Evolutionary conservation across 2,113 vertebrate genomes (phyloP).

Genomic region (Caretta caretta): DNA sequence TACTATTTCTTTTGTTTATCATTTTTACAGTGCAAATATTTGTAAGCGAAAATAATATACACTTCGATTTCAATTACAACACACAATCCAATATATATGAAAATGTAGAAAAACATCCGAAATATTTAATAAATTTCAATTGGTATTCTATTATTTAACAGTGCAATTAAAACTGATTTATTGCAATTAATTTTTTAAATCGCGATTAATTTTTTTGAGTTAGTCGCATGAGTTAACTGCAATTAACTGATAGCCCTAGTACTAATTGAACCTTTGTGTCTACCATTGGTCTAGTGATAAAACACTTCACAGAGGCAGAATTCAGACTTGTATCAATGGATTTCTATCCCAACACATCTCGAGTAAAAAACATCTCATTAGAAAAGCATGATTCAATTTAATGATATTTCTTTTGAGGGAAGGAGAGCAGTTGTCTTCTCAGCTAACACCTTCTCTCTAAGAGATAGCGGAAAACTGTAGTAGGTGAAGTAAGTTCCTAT

Average conservation of each 20-base stretch:
- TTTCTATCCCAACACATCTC: not conserved
- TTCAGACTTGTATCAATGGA: not conserved
- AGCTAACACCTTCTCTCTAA: not conserved
- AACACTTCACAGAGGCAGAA: not conserved
- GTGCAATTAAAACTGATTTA: too few relatives aligned
- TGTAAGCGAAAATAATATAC: too few relatives aligned
- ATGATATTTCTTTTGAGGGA: not conserved
- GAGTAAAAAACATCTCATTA: not conserved
- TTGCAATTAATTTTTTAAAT: too few relatives aligned
- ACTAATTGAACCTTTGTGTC: not conserved
- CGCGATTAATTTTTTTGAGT: too few relatives aligned
- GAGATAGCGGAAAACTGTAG: not conserved
- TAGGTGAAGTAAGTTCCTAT: not conserved
- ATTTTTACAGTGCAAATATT: too few relatives aligned
- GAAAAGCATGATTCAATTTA: not conserved
- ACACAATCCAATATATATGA: too few relatives aligned
- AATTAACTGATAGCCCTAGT: not conserved
- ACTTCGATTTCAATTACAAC: too few relatives aligned
- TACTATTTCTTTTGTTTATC: too few relatives aligned
- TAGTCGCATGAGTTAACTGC: too few relatives aligned
- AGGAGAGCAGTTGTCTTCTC: not conserved
- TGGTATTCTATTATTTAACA: too few relatives aligned
- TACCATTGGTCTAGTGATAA: not conserved
- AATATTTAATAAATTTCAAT: too few relatives aligned
- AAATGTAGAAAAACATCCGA: too few relatives aligned